Evolutionary conservation across 2,888 invertebrate genomes (phyloP), one percentile per base, ranked within the genome.

Genomic region (Cyrtodaria siliqua): DNA sequence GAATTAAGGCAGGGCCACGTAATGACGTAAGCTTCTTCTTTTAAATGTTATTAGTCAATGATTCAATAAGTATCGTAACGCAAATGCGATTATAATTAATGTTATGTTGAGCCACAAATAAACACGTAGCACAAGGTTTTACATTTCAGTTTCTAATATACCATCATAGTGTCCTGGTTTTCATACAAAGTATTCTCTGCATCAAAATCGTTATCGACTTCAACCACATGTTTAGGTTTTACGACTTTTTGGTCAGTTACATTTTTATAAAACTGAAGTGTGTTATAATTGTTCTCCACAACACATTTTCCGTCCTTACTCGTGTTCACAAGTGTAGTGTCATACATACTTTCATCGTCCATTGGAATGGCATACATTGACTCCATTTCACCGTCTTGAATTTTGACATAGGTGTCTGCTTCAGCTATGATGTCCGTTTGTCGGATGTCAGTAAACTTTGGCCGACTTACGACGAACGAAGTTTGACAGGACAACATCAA

Each of bases 381-480:
- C 14, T 64, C 63, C 8, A 20, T 6, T 4, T 14, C 26, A n/a
- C 23, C 50, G 33, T 33, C 62, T 27, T 73, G 52, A 8, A 77
- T 71, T 49, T 77, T 55, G 26, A 77, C 71, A 63, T 77, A 77
- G 29, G 71, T 67, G 14, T 20, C 57, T 18, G 42, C 50, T 23
- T 50, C 12, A 12, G 63, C 9, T 18, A 23, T 9, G 33, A 53
- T 20, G 6, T 64, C 60, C 9, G 44, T 44, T 0, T 59, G 52
- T 47, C 61, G 61, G n/a, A 71, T 52, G 24, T 64, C 63, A 12
- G 76, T 77, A 67, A 77, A 77, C 6, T 57, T 53, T 4, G 72
- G 72, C 26, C 68, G 49, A 27, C 72, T 68, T 12, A 50, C 27
- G 0, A 77, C 27, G 40, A 68, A 72, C 1, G 49, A 27, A 33